Base-by-base conservation (phyloP, 2,113 vertebrate species). In the Cryptotis parvus region DNA sequence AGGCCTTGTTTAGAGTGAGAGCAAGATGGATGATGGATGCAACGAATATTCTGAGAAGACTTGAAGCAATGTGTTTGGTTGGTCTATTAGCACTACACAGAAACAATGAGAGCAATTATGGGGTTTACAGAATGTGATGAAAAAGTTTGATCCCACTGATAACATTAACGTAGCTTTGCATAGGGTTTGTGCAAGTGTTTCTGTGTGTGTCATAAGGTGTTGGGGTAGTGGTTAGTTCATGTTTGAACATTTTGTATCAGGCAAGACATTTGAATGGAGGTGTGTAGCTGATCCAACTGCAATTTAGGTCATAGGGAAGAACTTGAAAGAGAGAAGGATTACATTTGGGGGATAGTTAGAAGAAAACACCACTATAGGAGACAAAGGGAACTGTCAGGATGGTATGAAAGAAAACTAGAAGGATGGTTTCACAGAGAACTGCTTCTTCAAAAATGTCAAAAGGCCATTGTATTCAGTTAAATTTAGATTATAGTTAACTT, bases 121-220 rank as follows among this genome's bases (percentile, higher is more conserved):
- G 68, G 16, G 26, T 73, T 31, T 39, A 76, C 41, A 84, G 16
- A 1, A 7, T 80, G 15, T 58, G 7, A 35, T 26, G 74, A 66
- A 16, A 79, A 70, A 33, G 39, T 22, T 24, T 29, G 31, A 6
- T 39, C 26, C 20, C 31, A n/a, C 22, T 31, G 63, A 45, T 52
- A 24, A 72, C 66, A 14, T 29, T 39, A n/a, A 12, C 15, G 45
- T 49, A 55, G 0, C 29, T 82, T 15, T 89, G 9, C 39, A 14
- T 14, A 39, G 52, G 14, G 45, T 10, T n/a, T 49, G 45, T 49
- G 33, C 4, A n/a, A n/a, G 18, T 89, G 43, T 61, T 18, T 49
- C 1, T 43, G 9, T 10, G 14, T 27, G 4, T 22, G 4, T 0
- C 1, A 9, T 65, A 0, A 31, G 66, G 45, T 49, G 45, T 49